Base-by-base conservation (phyloP, 2,113 vertebrate genomes). In the Chelonoidis abingdonii region DNA sequence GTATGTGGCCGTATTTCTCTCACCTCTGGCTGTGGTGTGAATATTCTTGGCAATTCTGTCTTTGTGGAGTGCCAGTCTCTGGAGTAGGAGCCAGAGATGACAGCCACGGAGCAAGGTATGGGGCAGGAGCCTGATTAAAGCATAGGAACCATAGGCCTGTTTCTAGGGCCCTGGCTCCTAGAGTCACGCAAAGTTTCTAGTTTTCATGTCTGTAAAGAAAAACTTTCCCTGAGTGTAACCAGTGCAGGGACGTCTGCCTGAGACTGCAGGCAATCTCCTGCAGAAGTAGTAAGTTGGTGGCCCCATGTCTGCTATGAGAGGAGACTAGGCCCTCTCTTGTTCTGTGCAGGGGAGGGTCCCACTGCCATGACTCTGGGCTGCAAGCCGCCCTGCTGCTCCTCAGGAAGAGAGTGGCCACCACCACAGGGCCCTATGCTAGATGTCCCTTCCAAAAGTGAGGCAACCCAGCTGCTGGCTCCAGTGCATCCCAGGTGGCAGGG, bases 1-100 rank as follows among this genome's bases (percentile, higher is more conserved):
- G 98, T 98, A 98, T 22, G 86, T 90, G 65, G 44, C 44, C 47
- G 69, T 29, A 19, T 27, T 49, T n/a, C 79, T 56, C 25, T 4
- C 25, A 11, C 10, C 13, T 1, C 5, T 44, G 21, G 4, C 50
- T 35, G 44, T 54, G 69, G n/a, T 2, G 5, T 21, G 10, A 4
- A 9, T n/a, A 52, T 35, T 10, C 7, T 27, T 38, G 47, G 54
- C 69, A 4, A 6, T 41, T 16, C 50, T 0, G 3, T 27, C 35
- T 76, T 49, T 21, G 7, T 47, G 76, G 25, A 35, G 0, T 0
- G 38, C 49, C 31, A 1, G 0, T 21, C 49, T 79, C 1, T 21
- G 56, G 19, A 52, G 53, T 24, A 35, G 2, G 52, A 2, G 25
- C 21, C 0, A 5, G 35, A 38, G 10, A 80, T 56, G 38, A 56